Evolutionary conservation across 2,113 vertebrate genomes (phyloP).

Genomic region (Podarcis muralis): DNA sequence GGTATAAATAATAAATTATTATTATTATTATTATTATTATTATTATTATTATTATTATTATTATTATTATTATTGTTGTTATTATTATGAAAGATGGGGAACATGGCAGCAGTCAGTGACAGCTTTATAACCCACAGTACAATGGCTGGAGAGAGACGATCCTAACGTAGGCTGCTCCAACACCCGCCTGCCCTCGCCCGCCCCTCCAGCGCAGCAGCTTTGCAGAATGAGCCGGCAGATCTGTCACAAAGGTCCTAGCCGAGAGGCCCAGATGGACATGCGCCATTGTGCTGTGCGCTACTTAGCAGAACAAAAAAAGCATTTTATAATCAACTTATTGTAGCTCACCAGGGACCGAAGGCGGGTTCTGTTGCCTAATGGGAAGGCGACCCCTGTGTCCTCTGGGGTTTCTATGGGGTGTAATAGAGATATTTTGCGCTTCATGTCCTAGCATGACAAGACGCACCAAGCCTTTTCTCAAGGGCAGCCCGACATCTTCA

Average conservation of each 20-base stretch:
- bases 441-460: constrained; percentile 67
- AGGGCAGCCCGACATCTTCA: constrained; percentile 71
- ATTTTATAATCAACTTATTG: constrained; percentile 73
- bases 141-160: constrained; percentile 73
- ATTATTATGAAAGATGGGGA: constrained; percentile 36
- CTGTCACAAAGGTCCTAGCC: constrained; percentile 48
- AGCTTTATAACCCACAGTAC: constrained; percentile 74
- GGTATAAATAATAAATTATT: too few relatives aligned
- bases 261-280: constrained; percentile 32
- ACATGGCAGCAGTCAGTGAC: constrained; percentile 70
- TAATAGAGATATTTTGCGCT: constrained; percentile 72
- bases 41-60: too few relatives aligned
- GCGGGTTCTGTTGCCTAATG: constrained; percentile 60
- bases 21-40: too few relatives aligned
- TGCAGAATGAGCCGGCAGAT: constrained; percentile 40
- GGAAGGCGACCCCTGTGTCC: constrained; percentile 57
- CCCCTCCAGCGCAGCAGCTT: constrained; percentile 30
- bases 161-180: constrained; percentile 55
- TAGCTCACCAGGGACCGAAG: constrained; percentile 68
- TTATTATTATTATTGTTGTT: too few relatives aligned
- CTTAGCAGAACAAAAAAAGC: constrained; percentile 70
- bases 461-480: constrained; percentile 49
- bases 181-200: constrained; percentile 46
- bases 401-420: constrained; percentile 60
- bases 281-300: constrained; percentile 63